These are phyloP conservation scores for Actinia equina DNA, from an alignment of 64 coral and sea anemone species.

Conservation along the genomic window DNA sequence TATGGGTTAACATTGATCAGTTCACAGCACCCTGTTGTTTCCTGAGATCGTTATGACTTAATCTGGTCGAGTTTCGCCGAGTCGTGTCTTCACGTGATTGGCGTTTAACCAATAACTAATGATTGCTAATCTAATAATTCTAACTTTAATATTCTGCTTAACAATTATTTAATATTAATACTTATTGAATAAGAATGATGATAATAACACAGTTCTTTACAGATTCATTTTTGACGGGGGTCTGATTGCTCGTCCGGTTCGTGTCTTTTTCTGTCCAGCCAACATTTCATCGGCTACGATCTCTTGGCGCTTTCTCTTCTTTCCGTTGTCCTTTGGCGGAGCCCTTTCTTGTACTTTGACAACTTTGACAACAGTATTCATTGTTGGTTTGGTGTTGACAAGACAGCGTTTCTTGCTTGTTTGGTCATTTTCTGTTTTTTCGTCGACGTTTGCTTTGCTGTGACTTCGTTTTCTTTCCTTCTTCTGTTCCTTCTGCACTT, in stretches of 20 bases:
- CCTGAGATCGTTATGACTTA: too few relatives aligned
- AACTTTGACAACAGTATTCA: not conserved
- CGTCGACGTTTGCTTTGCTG: not conserved
- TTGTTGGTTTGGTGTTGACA: not conserved
- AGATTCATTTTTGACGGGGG: not conserved
- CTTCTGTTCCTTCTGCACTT: not conserved
- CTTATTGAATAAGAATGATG: not conserved
- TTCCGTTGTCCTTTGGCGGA: not conserved
- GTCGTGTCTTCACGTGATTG: not conserved
- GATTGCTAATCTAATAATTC: not conserved
- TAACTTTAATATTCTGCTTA: not conserved
- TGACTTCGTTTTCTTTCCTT: not conserved
- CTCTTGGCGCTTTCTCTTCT: not conserved
- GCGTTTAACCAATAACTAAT: not conserved
- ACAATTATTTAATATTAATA: not conserved
- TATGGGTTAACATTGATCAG: too few relatives aligned
- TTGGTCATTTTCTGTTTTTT: not conserved
- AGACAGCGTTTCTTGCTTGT: not conserved
- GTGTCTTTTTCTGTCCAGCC: not conserved
- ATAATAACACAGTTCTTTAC: not conserved
- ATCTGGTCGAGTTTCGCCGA: not conserved
- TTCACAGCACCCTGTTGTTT: too few relatives aligned
- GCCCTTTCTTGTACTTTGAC: not conserved
- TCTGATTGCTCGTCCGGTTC: not conserved
- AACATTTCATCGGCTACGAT: not conserved